Evolutionary conservation across 2,113 vertebrate genomes (phyloP), one percentile per base, ranked within the genome.

Genomic region (Antidorcas marsupialis): DNA sequence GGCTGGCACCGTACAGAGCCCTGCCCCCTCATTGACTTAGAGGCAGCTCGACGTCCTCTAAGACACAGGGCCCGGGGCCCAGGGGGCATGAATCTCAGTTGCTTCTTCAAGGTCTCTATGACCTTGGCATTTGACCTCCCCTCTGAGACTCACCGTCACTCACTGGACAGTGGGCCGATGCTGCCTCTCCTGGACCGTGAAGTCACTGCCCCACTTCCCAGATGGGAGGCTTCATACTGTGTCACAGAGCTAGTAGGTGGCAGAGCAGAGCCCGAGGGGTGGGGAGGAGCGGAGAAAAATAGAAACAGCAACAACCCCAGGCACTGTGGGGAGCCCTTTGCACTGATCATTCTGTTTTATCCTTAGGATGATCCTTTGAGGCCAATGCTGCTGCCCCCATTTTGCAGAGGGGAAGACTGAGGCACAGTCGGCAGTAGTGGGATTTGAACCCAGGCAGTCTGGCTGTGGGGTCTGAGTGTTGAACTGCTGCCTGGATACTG

Each of bases 401-500:
- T 85, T 93, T 88, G 33, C 86, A 67, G 91, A 19, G 0, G 39
- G 21, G 47, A 62, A 76, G 53, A 71, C 84, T 16, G 52, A 89
- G 60, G 83, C 71, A 6, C 25, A 4, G 14, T 4, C 27, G 13
- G 71, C 93, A 27, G 33, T 23, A 47, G 60, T 4, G 83, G 21
- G 78, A 45, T 62, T 21, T 57, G 53, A 60, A 87, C 39, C 85
- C 7, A 8, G 55, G 14, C 55, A 89, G 81, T n/a, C 85, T 13
- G 67, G 36, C 59, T 10, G 11, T 9, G 2, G 52, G 14, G 39
- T 43, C 52, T 7, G 36, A 13, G 17, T 3, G 3, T 4, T 7
- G 64, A 23, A 2, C 78, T 10, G 2, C 43, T 8, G 33, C 3
- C 30, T 14, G 0, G 11, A 12, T 5, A 2, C 33, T 1, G 7